Evolutionary conservation across 2,888 invertebrate species (phyloP).

Genomic region (Eustalomyia histrio): DNA sequence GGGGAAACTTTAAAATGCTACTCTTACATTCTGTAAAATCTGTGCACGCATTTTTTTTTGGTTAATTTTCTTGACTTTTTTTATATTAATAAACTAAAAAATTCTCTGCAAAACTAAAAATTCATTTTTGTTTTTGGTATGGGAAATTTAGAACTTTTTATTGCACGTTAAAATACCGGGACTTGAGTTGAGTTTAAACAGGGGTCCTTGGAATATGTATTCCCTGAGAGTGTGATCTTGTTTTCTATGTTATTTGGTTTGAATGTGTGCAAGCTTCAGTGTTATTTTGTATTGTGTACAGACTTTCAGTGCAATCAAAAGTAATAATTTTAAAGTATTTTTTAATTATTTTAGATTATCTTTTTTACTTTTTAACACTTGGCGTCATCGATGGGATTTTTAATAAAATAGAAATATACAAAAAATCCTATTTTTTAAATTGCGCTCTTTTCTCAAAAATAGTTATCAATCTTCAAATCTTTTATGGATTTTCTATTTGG

Average conservation of each 20-base stretch:
- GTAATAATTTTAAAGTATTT: slow-evolving; percentile 52
- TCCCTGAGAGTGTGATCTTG: slow-evolving; percentile 33
- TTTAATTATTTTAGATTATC: background rate
- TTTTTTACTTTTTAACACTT: slow-evolving; percentile 28
- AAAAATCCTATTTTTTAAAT: slow-evolving; percentile 31
- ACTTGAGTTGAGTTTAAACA: slow-evolving; percentile 16
- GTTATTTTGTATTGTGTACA: slow-evolving; percentile 43
- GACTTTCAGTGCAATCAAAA: slow-evolving; percentile 64
- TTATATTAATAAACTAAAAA: slow-evolving; percentile 40
- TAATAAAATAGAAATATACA: slow-evolving; percentile 39
- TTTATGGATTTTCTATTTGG: slow-evolving; percentile 3
- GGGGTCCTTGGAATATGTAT: slow-evolving; percentile 11
- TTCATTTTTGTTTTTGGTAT: slow-evolving; percentile 57
- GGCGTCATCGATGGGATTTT: slow-evolving; percentile 57
- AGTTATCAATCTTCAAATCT: slow-evolving; percentile 44
- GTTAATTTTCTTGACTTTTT: slow-evolving; percentile 5
- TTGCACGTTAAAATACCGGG: slow-evolving; percentile 63
- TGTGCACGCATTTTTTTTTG: slow-evolving; percentile 72
- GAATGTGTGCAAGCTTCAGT: slow-evolving; percentile 62
- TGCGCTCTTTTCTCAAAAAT: slow-evolving; percentile 56
- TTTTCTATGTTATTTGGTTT: slow-evolving; percentile 59
- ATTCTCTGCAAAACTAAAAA: slow-evolving; percentile 52
- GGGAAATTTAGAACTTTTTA: slow-evolving; percentile 67
- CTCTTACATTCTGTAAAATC: slow-evolving; percentile 78
- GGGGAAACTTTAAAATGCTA: slow-evolving; percentile 78